Percentiles rank a stretch among this genome's conserved stretches.
Evolutionary conservation across 2,113 vertebrate species (phyloP).

Genomic region (Nothobranchius furzeri): DNA sequence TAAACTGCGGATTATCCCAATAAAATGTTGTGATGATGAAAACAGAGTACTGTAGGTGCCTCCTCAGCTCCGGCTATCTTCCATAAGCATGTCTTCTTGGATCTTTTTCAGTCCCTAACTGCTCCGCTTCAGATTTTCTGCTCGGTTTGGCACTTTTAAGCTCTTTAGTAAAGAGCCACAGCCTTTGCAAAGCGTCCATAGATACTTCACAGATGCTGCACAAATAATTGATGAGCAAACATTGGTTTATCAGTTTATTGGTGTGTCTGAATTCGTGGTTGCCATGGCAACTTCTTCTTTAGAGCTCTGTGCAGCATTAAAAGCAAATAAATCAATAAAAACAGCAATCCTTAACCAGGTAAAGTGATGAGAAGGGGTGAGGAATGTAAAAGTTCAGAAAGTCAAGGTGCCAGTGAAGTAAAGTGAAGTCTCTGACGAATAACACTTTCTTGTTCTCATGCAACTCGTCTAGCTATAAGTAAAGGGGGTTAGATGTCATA

Average conservation of each 20-base stretch:
- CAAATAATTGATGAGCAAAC: constrained; percentile 70
- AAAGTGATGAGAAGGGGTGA: neutral
- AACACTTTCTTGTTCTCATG: neutral
- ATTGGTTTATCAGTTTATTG: constrained; percentile 46
- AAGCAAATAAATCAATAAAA: neutral
- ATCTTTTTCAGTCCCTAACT: constrained; percentile 23
- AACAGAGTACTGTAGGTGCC: neutral
- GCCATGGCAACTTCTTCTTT: constrained; percentile 30
- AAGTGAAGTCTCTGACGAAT: neutral
- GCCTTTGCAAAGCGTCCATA: constrained; percentile 44
- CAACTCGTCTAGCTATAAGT: neutral
- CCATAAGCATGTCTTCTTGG: constrained; percentile 19
- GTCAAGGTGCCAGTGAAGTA: neutral
- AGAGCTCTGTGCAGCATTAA: constrained; percentile 18
- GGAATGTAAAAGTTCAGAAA: constrained; percentile 11
- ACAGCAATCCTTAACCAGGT: constrained; percentile 16
- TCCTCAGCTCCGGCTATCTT: neutral
- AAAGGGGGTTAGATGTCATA: too few relatives aligned
- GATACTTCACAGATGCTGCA: constrained; percentile 55
- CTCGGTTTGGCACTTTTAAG: constrained; percentile 43
- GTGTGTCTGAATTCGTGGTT: constrained; percentile 50
- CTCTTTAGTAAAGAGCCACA: constrained; percentile 35
- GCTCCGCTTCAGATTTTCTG: constrained; percentile 38
- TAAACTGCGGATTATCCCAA: neutral
- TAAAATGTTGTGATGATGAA: neutral